Evolutionary conservation across 2,113 vertebrate species (phyloP).

Genomic region (Atherinomorus stipes): DNA sequence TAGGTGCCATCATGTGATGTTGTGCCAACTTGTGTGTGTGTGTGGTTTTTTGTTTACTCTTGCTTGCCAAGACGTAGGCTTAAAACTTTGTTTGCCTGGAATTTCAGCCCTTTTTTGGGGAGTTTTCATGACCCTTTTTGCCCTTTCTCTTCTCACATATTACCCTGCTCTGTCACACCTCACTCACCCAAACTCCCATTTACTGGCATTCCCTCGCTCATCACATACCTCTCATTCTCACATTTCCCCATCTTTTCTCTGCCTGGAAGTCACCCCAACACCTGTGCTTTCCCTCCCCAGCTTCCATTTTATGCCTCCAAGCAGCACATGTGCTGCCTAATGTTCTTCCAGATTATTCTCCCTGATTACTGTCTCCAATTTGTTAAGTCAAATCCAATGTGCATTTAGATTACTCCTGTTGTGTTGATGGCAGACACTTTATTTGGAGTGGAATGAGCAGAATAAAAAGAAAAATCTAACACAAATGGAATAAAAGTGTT

Average conservation of each 20-base stretch:
- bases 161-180: background rate
- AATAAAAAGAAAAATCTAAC: background rate
- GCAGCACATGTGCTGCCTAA: slow-evolving; percentile 36
- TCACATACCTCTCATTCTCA: slow-evolving; percentile 15
- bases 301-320: slow-evolving; percentile 20
- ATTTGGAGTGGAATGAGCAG: slow-evolving; percentile 15
- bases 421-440: slow-evolving; percentile 24
- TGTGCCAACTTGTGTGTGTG: slow-evolving; percentile 54
- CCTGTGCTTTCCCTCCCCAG: slow-evolving; percentile 38
- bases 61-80: slow-evolving; percentile 42
- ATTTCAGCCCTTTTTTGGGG: slow-evolving; percentile 17
- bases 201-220: background rate
- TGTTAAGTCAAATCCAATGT: slow-evolving; percentile 20
- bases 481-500: slow-evolving; percentile 14
- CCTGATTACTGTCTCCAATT: slow-evolving; percentile 30
- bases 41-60: slow-evolving; percentile 6
- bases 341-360: slow-evolving; percentile 28
- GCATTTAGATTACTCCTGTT: slow-evolving; percentile 20
- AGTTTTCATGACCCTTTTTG: background rate
- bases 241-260: background rate
- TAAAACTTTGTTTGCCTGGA: slow-evolving; percentile 38
- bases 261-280: slow-evolving; percentile 62
- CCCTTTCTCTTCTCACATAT: background rate
- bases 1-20: slow-evolving; percentile 60
- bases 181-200: background rate